phyloP scores from a whole-genome alignment of 2,797 vertebrate genomes.

The Sciurus carolinensis region DNA sequence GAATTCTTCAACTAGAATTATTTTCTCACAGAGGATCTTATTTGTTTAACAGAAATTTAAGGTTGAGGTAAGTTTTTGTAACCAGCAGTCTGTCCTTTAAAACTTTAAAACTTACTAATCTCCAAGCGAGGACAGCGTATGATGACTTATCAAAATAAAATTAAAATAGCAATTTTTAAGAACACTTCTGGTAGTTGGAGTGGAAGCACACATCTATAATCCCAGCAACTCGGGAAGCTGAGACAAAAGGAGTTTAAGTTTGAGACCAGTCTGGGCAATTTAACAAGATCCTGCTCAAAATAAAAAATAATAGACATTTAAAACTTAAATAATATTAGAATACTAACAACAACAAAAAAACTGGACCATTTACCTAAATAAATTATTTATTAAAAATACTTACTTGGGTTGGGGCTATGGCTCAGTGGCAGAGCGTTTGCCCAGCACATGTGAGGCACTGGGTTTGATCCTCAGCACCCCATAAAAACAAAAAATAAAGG shows the following conservation, averaged over 20 bases:
- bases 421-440: too few species aligned
- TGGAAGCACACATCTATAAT: too few species aligned
- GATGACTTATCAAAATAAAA: slow-evolving; percentile 59
- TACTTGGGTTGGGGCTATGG: too few species aligned
- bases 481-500: too few species aligned
- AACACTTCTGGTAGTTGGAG: neutral
- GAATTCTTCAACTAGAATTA: slow-evolving; percentile 54
- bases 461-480: too few species aligned
- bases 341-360: slow-evolving; percentile 39
- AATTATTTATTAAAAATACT: slow-evolving; percentile 12
- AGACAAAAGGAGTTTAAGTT: too few species aligned
- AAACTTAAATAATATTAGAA: neutral
- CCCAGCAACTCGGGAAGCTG: too few species aligned
- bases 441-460: too few species aligned
- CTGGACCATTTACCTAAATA: neutral
- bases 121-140: neutral
- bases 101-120: slow-evolving; percentile 46
- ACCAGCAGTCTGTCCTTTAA: slow-evolving; percentile 18
- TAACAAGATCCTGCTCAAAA: too few species aligned
- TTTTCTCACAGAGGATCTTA: slow-evolving; percentile 59
- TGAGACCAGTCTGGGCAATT: too few species aligned
- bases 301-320: neutral
- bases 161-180: slow-evolving; percentile 30
- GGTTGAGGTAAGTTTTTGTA: slow-evolving; percentile 37
- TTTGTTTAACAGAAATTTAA: slow-evolving; percentile 63